Evolutionary conservation across 2,797 vertebrate species (phyloP).

Genomic region (Morelia viridis): DNA sequence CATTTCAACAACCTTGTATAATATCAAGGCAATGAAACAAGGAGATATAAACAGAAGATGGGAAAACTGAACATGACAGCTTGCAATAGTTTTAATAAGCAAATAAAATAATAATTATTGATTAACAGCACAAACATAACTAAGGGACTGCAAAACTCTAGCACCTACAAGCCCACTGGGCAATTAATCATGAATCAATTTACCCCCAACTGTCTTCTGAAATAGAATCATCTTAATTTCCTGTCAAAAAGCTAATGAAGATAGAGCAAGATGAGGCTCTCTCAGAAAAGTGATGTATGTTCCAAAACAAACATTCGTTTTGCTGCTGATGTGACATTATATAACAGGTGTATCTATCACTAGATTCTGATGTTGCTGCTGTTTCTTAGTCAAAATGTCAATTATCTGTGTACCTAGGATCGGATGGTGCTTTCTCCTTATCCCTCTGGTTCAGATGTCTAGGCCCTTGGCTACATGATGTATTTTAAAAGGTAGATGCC

Average conservation of each 20-base stretch:
- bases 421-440: not conserved
- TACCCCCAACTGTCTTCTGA: not conserved
- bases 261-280: not conserved
- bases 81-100: not conserved
- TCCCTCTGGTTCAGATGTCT: not conserved
- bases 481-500: too few relatives aligned
- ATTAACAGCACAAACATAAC: not conserved
- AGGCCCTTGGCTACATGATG: too few relatives aligned
- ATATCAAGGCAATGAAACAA: not conserved
- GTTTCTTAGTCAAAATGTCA: not conserved
- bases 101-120: not conserved
- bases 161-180: not conserved
- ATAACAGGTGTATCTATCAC: not conserved
- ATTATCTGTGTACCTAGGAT: not conserved
- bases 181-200: conserved; percentile 1
- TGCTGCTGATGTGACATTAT: not conserved
- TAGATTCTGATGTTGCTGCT: not conserved
- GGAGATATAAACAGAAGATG: not conserved
- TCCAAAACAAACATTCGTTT: not conserved
- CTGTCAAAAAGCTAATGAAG: not conserved
- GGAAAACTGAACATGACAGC: not conserved
- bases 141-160: not conserved
- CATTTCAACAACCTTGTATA: not conserved
- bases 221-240: not conserved
- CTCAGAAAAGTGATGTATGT: not conserved